Evolutionary conservation across 2,888 invertebrate genomes (phyloP).

Genomic region (Odontocerum albicorne): DNA sequence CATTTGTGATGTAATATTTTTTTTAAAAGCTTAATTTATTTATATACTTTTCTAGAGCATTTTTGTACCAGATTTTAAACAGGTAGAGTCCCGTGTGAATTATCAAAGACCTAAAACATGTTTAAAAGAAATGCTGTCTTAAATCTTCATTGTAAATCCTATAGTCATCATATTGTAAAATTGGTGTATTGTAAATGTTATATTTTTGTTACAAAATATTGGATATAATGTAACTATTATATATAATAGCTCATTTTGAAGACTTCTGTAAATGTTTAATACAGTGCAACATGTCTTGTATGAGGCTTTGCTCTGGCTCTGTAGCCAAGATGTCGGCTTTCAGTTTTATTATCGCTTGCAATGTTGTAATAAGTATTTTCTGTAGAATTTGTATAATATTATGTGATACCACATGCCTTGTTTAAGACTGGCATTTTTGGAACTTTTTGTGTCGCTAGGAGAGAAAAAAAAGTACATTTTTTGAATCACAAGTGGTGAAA

Average conservation of each 20-base stretch:
- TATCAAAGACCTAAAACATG: too few species aligned
- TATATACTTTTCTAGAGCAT: background rate
- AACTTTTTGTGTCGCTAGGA: slow-evolving; percentile 34
- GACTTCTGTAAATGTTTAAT: background rate
- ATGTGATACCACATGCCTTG: slow-evolving; percentile 35
- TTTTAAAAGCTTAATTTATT: background rate
- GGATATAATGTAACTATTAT: slow-evolving; percentile 2
- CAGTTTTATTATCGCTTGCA: slow-evolving; percentile 3
- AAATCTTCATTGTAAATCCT: slow-evolving; percentile 1
- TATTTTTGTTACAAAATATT: slow-evolving; percentile 26
- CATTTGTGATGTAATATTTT: background rate
- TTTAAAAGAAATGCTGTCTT: too few species aligned
- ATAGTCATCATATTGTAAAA: slow-evolving; percentile 10
- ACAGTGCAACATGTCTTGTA: too few species aligned
- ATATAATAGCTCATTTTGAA: background rate
- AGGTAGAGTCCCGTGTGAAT: too few species aligned
- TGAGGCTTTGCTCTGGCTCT: too few species aligned
- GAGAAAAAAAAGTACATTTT: slow-evolving; percentile 28
- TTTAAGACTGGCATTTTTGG: slow-evolving; percentile 37
- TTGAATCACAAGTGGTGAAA: slow-evolving; percentile 17
- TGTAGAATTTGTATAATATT: slow-evolving; percentile 30
- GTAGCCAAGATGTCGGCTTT: too few species aligned
- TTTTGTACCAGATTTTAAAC: too few species aligned
- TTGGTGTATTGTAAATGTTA: slow-evolving; percentile 17
- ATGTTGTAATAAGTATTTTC: slow-evolving; percentile 13